Evolutionary conservation across 2,888 invertebrate species (phyloP).

Genomic region (Neoitamus cyanurus): DNA sequence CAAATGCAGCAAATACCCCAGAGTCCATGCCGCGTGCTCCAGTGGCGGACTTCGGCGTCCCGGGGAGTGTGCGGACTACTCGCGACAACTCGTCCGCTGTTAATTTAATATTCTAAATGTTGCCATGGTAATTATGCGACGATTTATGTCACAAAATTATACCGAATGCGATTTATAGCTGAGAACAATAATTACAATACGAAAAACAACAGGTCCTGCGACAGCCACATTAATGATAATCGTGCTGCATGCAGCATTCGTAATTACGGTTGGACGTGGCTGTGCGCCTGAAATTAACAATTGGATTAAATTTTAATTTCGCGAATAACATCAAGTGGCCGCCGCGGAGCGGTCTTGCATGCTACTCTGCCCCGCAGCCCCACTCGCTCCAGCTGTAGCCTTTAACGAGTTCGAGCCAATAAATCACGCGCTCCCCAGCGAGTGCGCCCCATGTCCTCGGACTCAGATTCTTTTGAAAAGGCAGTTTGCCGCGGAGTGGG

Average conservation of each 20-base stretch:
- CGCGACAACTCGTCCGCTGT: not conserved
- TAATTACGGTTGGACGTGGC: constrained; percentile 25
- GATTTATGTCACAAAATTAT: constrained; percentile 42
- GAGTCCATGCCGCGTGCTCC: not conserved
- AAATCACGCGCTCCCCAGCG: not conserved
- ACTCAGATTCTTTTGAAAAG: not conserved
- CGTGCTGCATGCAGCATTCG: constrained; percentile 20
- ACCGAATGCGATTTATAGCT: constrained; percentile 35
- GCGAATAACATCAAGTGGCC: not conserved
- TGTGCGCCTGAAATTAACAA: constrained; percentile 9
- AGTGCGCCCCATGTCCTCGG: not conserved
- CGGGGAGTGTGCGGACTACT: not conserved
- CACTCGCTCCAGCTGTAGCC: not conserved
- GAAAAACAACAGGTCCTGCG: constrained; percentile 37
- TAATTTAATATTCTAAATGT: constrained; percentile 44
- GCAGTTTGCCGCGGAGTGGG: not conserved
- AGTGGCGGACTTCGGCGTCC: not conserved
- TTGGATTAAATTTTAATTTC: constrained; percentile 32
- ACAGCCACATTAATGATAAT: constrained; percentile 31
- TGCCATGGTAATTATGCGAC: constrained; percentile 38
- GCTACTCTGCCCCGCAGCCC: not conserved
- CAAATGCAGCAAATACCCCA: not conserved
- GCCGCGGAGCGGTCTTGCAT: not conserved
- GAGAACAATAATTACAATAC: constrained; percentile 30
- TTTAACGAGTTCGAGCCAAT: not conserved